A percentile compares a stretch with the other conserved stretches of the same genome.
Conservation (phyloP, 2,797 vertebrate species). For the Staurois parvus region DNA sequence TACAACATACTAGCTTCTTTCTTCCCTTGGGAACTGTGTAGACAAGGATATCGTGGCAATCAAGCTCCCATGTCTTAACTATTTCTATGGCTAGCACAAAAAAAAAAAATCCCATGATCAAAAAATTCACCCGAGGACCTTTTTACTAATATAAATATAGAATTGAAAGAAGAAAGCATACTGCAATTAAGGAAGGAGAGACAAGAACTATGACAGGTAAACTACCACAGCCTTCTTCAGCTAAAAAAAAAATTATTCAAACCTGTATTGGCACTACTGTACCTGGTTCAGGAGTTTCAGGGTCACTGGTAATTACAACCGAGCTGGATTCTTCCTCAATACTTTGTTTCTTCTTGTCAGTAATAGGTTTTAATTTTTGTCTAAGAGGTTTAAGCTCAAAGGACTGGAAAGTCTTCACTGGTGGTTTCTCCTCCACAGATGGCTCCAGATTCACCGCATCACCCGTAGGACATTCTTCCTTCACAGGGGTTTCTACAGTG, state of each 20-base stretch:
- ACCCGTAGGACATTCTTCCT: slow-evolving; percentile 74
- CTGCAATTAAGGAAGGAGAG: too few relatives aligned
- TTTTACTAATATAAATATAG: too few relatives aligned
- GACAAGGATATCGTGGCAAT: too few relatives aligned
- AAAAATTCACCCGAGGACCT: too few relatives aligned
- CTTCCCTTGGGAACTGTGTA: too few relatives aligned
- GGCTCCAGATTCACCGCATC: slow-evolving; percentile 70
- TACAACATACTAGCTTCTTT: too few relatives aligned
- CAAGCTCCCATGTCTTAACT: too few relatives aligned
- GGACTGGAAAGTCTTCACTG: slow-evolving; percentile 85
- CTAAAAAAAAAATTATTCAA: not conserved
- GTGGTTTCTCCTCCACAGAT: slow-evolving; percentile 75
- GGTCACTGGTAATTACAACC: slow-evolving; percentile 68
- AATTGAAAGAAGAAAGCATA: too few relatives aligned
- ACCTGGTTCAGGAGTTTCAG: slow-evolving; percentile 71
- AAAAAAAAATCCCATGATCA: too few relatives aligned
- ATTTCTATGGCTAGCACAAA: too few relatives aligned
- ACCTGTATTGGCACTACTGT: slow-evolving; percentile 50
- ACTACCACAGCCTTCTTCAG: too few relatives aligned
- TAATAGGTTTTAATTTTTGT: slow-evolving; percentile 85
- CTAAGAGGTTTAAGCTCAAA: slow-evolving; percentile 95
- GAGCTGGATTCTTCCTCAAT: slow-evolving; percentile 70
- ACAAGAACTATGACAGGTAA: too few relatives aligned
- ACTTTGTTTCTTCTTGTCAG: slow-evolving; percentile 83
- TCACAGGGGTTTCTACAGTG: slow-evolving; percentile 51